phyloP scores from a whole-genome alignment of 2,888 invertebrate genomes.

The Dorcus parallelipipedus region DNA sequence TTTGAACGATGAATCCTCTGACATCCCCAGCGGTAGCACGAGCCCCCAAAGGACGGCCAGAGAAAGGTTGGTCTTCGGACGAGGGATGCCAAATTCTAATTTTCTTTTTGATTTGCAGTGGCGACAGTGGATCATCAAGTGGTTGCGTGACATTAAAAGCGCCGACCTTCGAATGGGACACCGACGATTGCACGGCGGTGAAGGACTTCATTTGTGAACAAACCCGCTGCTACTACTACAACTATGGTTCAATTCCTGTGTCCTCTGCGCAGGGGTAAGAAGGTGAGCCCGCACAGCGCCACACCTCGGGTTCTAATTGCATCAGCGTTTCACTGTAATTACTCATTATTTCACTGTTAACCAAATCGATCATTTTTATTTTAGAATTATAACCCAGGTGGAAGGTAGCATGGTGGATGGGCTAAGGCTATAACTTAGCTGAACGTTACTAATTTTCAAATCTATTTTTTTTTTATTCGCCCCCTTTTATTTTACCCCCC shows the following conservation, averaged over 20 bases:
- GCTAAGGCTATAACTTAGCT: conserved; percentile 23
- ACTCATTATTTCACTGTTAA: conserved; percentile 14
- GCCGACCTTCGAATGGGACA: conserved; percentile 77
- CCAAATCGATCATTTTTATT: conserved; percentile 1
- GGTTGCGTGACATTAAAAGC: conserved; percentile 77
- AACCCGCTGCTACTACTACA: conserved; percentile 87
- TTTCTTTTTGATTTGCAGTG: conserved; percentile 24
- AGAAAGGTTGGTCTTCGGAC: conserved; percentile 55
- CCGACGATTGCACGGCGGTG: conserved; percentile 76
- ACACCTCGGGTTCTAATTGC: conserved; percentile 34
- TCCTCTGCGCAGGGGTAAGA: conserved; percentile 90
- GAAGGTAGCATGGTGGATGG: conserved; percentile 40
- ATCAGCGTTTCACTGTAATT: conserved; percentile 8
- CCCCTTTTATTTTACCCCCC: not conserved
- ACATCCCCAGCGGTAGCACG: conserved; percentile 69
- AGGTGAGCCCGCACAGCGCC: conserved; percentile 60
- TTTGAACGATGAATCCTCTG: conserved; percentile 33
- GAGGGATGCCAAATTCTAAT: not conserved
- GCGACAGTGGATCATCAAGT: conserved; percentile 61
- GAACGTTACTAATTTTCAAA: not conserved
- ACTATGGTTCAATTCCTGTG: conserved; percentile 86
- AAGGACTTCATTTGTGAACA: conserved; percentile 90
- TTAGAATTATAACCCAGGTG: conserved; percentile 37
- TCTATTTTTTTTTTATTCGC: not conserved
- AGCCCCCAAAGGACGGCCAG: conserved; percentile 76